Base-by-base conservation (phyloP, 2,797 vertebrate species). In the Tolypeutes matacus region DNA sequence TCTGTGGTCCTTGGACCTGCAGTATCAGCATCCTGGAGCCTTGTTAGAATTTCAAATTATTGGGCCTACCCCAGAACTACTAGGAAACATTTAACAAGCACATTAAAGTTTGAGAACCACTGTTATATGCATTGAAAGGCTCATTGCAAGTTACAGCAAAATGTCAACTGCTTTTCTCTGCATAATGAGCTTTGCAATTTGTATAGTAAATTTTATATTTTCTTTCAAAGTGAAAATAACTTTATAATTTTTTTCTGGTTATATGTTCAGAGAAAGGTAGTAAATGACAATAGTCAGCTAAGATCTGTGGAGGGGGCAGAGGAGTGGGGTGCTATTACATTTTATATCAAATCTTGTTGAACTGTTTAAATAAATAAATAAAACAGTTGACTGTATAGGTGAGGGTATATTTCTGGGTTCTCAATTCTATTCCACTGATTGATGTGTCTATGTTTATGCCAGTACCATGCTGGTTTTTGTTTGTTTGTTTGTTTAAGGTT, bases 221-320 rank as follows among this genome's bases (percentile, higher is more conserved):
- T 89, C 42, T 70, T 94, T 78, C 42, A 42, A 72, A 78, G 42
- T 64, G 73, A 78, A 84, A 69, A 49, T 76, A 88, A 39, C n/a
- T 65, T 58, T 58, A 34, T 82, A 65, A 60, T 13, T 46, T 46
- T 80, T 80, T 86, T 46, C 14, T 65, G 46, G 18, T 86, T 81
- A 56, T 86, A 36, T 11, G 49, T 72, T 75, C 42, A 31, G 46
- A 29, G 29, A 31, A 75, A 23, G 11, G n/a, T 3, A 27, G 53
- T 17, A 36, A 7, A 39, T 29, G 23, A 23, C 14, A 36, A 80
- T 29, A 27, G 29, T 62, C 60, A 62, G 60, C 60, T 58, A 58
- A 58, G 7, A 39, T 39, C 53, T 5, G 14, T 3, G 14, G 56
- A 6, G 34, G 2, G 53, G 12, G 23, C 21, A 36, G n/a, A 36